Base-by-base conservation (phyloP, 2,797 vertebrate genomes). In the Coregonus sp. region DNA sequence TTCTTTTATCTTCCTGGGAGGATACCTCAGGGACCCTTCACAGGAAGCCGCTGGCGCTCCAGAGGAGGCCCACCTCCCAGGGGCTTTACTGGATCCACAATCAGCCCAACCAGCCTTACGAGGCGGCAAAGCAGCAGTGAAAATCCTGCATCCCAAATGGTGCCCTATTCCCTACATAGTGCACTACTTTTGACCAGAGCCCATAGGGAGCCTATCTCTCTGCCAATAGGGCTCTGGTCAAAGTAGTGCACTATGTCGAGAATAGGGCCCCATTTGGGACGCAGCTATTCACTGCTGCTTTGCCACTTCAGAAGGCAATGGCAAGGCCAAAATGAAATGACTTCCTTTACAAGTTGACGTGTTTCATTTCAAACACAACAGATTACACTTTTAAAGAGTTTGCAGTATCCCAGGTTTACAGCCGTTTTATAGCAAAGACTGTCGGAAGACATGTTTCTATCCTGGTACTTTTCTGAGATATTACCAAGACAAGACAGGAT, bases 81-180 rank as follows among this genome's bases (percentile, higher is more conserved):
- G 87, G 81, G 88, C 69, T 73, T 81, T 71, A 16, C 85, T 86
- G 86, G 89, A 92, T 90, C 81, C 85, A 87, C 87, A 90, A 86
- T 87, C 85, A 85, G 84, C 76, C 72, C 78, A 88, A 86, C 78
- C 6, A 20, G 71, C 29, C 72, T 80, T 75, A 0, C 65, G 40
- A 11, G 40, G 11, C 40, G 40, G 40, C 40, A 47, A 47, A 47
- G 40, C 9, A 47, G 40, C 40, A 47, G 11, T 47, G 40, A 47
- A 9, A 11, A 47, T 0, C 0, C 25, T 0, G 2, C 0, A 9
- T 47, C 40, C 40, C 40, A 47, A 47, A 47, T 47, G 9, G 40
- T 2, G 40, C 40, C 40, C 40, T 47, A 47, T 47, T 47, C 40
- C 9, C 7, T 40, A 40, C 40, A 40, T 40, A 40, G 40, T 9